Evolutionary conservation across 2,797 vertebrate species (phyloP).

Genomic region (Malacoctenus gilli): DNA sequence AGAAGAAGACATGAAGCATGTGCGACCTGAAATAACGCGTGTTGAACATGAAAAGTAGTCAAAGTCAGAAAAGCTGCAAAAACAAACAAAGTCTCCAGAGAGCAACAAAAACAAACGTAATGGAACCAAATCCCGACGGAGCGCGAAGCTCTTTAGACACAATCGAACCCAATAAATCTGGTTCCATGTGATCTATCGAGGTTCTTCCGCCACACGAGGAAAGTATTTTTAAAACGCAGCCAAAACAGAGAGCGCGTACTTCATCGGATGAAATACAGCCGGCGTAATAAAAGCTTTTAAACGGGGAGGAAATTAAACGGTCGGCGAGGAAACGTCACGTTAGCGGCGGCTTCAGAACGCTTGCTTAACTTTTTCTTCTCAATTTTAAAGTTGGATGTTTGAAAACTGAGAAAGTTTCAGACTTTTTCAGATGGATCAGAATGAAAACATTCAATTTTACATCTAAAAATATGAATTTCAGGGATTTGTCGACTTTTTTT

Average conservation of each 20-base stretch:
- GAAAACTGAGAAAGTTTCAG: too few species aligned
- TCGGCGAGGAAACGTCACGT: slow-evolving; percentile 1
- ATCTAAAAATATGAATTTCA: too few species aligned
- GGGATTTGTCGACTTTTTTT: too few species aligned
- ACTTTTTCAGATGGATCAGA: too few species aligned
- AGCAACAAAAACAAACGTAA: slow-evolving; percentile 33
- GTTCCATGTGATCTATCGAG: slow-evolving; percentile 52
- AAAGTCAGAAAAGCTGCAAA: slow-evolving; percentile 27
- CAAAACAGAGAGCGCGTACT: slow-evolving; percentile 19
- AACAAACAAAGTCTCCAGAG: slow-evolving; percentile 52
- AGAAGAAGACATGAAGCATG: too few species aligned
- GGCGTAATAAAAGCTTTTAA: slow-evolving; percentile 20
- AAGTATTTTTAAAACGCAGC: slow-evolving; percentile 26
- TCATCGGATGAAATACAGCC: slow-evolving; percentile 14
- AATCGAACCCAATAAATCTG: slow-evolving; percentile 51
- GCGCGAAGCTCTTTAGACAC: slow-evolving; percentile 36
- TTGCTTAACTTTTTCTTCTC: background rate
- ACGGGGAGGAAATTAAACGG: slow-evolving; percentile 27
- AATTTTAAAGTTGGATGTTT: too few species aligned
- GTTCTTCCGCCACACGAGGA: slow-evolving; percentile 20
- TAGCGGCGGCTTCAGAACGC: background rate
- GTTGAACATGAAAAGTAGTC: background rate
- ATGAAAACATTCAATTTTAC: too few species aligned
- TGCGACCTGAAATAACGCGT: background rate
- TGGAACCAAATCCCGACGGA: slow-evolving; percentile 42